Base-by-base conservation (phyloP, 2,888 invertebrate genomes). In the Drosophila falleni region DNA sequence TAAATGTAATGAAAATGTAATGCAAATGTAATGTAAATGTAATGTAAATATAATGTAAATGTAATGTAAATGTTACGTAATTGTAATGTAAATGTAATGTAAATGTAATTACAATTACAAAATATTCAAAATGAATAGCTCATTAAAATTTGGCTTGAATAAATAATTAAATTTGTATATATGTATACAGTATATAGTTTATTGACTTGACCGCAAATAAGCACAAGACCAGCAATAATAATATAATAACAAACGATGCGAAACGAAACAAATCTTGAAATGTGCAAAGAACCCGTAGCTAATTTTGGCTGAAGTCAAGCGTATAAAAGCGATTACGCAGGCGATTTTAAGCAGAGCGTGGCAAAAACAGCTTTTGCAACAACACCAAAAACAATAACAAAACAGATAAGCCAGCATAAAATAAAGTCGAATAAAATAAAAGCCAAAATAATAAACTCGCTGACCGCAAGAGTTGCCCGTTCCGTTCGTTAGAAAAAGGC, bases 291-390 rank as follows among this genome's bases (percentile, higher is more conserved):
- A 67, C 88, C 83, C 86, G 80, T 81, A 86, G 86, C 84, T 81
- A 87, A 90, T 91, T 90, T 84, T 74, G 41, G 72, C 76, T 85
- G 80, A 87, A 91, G 90, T 88, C 90, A 89, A 90, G 91, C 91
- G 90, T 89, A 75, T 83, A 89, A 91, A 89, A 89, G 81, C 90
- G 92, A 92, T 92, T 92, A 92, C 80, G 63, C 80, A 73, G 69
- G 29, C 74, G 71, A 77, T 78, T 77, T 69, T 41, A 29, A 16
- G 33, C 3, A 69, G 51, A 74, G 76, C 64, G 58, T 75, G 82
- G 72, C 64, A 37, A 55, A 70, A 84, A 80, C 83, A 87, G 86
- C 70, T 84, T 84, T 62, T 49, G 64, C 75, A 64, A 49, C 54
- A 55, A 49, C 54, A 55, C 13, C 33, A 55, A 37, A 35, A 60